Percentiles rank a stretch among this genome's conserved stretches.
Conservation (phyloP, 2,888 invertebrate genomes). For the Eupithecia subumbrata region DNA sequence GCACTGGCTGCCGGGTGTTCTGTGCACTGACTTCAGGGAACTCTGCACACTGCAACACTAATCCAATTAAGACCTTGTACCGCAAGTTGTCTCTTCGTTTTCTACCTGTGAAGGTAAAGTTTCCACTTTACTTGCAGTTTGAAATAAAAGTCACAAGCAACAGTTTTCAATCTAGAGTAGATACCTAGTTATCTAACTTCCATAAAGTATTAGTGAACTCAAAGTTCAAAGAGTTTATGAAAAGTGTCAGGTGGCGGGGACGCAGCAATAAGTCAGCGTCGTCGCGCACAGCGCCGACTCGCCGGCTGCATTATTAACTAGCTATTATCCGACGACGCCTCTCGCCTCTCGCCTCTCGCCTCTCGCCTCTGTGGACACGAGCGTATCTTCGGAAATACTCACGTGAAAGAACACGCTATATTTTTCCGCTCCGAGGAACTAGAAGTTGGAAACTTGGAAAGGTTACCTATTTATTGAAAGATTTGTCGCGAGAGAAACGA, state of each 20-base stretch:
- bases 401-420: conserved; percentile 27
- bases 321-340: background rate
- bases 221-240: conserved; percentile 21
- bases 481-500: conserved; percentile 3
- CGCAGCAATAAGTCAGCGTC: conserved; percentile 28
- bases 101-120: background rate
- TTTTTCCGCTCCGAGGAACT: conserved; percentile 25
- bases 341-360: background rate
- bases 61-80: background rate
- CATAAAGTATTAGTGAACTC: conserved; percentile 6
- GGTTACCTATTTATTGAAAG: conserved; percentile 17
- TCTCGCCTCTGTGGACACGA: background rate
- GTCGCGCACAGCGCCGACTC: conserved; percentile 14
- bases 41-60: background rate
- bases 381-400: background rate
- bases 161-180: background rate
- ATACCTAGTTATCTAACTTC: background rate
- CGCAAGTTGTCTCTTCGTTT: background rate
- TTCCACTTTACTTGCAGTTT: background rate
- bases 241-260: conserved; percentile 22
- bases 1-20: background rate
- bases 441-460: conserved; percentile 26
- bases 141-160: background rate
- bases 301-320: conserved; percentile 30
- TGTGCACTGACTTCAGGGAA: conserved; percentile 7